A percentile compares a stretch with the other conserved stretches of the same genome.
These are phyloP conservation scores for Congeria kusceri DNA, from an alignment of 2,888 invertebrate genomes.

Conservation along the genomic window DNA sequence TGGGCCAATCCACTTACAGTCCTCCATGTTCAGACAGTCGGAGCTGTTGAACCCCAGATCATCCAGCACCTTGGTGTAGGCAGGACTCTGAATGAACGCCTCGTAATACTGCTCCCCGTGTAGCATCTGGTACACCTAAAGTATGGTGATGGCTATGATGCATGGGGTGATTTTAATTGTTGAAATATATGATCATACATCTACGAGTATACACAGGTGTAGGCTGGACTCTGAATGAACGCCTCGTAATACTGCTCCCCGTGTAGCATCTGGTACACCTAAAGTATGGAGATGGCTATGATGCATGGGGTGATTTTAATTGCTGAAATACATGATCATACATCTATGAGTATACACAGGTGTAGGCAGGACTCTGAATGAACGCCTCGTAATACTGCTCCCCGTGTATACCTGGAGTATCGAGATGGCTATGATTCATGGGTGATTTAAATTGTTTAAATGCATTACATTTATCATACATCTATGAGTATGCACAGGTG, in stretches of 20 bases:
- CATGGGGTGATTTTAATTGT: too few species aligned
- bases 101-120: slow-evolving; percentile 86
- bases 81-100: slow-evolving; percentile 89
- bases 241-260: slow-evolving; percentile 87
- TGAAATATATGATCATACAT: too few species aligned
- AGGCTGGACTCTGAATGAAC: slow-evolving; percentile 89
- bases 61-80: slow-evolving; percentile 90
- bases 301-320: too few species aligned
- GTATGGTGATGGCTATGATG: too few species aligned
- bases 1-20: slow-evolving; percentile 75
- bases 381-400: slow-evolving; percentile 88
- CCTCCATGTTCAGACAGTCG: slow-evolving; percentile 87
- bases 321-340: too few species aligned
- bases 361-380: slow-evolving; percentile 89
- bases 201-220: too few species aligned
- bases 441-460: too few species aligned
- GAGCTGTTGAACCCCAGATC: slow-evolving; percentile 89
- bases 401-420: slow-evolving; percentile 85
- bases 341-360: too few species aligned
- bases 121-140: slow-evolving; percentile 84
- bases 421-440: too few species aligned
- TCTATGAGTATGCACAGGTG: too few species aligned
- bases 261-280: slow-evolving; percentile 86
- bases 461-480: too few species aligned
- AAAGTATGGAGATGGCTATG: too few species aligned